Conservation (phyloP, 2,888 invertebrate genomes). For the Nesidiocoris tenuis region DNA sequence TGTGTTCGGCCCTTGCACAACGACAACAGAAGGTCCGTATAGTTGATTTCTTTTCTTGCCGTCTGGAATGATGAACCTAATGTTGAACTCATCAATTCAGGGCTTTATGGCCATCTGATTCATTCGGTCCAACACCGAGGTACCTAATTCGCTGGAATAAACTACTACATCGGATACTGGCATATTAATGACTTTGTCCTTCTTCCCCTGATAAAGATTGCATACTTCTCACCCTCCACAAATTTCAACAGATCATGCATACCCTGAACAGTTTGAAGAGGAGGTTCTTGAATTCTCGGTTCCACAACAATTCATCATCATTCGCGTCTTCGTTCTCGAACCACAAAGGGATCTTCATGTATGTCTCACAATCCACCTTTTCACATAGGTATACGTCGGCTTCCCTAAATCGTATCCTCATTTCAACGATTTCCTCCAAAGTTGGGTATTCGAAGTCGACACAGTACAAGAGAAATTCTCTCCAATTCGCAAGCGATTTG, state of each 20-base stretch:
- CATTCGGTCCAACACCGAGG: no score
- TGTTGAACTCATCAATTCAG: no score
- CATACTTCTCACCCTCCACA: no score
- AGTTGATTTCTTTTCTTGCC: slow-evolving; percentile 30
- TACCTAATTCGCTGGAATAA: no score
- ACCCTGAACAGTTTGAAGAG: slow-evolving; percentile 33
- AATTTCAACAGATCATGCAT: no score
- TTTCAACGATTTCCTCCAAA: slow-evolving; percentile 28
- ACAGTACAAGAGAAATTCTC: slow-evolving; percentile 28
- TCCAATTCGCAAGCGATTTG: slow-evolving; percentile 22
- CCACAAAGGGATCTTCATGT: slow-evolving; percentile 30
- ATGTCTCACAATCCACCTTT: slow-evolving; percentile 18
- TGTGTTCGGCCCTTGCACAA: slow-evolving; percentile 29
- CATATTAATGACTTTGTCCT: no score
- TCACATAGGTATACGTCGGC: slow-evolving; percentile 10
- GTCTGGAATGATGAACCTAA: slow-evolving; percentile 17
- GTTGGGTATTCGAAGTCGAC: slow-evolving; percentile 20
- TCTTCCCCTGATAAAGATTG: no score
- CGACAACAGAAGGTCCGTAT: slow-evolving; percentile 20
- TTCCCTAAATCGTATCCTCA: slow-evolving; percentile 29
- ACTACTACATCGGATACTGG: no score
- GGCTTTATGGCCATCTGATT: no score
- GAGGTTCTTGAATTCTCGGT: slow-evolving; percentile 20
- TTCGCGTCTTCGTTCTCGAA: slow-evolving; percentile 15
- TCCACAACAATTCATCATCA: slow-evolving; percentile 15